Base-by-base conservation (phyloP, 2,113 vertebrate species). In the Platichthys flesus region DNA sequence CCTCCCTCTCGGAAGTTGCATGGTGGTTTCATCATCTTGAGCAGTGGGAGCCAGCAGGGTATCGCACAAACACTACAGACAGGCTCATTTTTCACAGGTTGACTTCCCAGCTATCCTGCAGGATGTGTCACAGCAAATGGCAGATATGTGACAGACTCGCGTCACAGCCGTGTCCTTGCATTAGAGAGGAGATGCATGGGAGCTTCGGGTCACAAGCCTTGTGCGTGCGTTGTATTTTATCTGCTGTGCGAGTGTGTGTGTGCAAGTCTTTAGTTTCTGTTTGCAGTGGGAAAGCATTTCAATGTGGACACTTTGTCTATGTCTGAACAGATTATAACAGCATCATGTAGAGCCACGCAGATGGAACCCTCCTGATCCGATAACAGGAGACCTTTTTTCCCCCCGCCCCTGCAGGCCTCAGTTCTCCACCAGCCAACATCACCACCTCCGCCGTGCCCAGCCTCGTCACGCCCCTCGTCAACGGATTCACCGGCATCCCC, bases 401-500 rank as follows among this genome's bases (percentile, higher is more conserved):
- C n/a, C 59, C 76, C 88, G 13, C n/a, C 59, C 76, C 88, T 45
- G 1, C 94, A 99, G 98, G 97, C 71, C 93, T 99, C 69, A 97
- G 97, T 81, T 99, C 98, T 1, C 97, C 97, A 3, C 97, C 97
- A 42, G 94, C 98, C 83, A 95, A 93, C 92, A 95, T 99, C 74
- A 95, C 96, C 84, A 97, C 97, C 21, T 94, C 98, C 0, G 93
- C 95, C 0, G 83, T 99, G 78, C 98, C 97, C 0, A 97, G 98
- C 83, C 95, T 99, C 14, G 95, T 99, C 81, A 93, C 97, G 0
- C 97, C 98, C 67, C 95, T 99, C 62, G 94, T 96, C 88, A 99
- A 98, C 28, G 96, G 97, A 76, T 99, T 99, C 76, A 95, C 96
- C 9, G 96, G 97, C 51, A 95, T 99, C 37, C 95, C 97, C 45